Base-by-base conservation (phyloP, 2,797 vertebrate genomes). In the Rhadinocentrus ornatus region DNA sequence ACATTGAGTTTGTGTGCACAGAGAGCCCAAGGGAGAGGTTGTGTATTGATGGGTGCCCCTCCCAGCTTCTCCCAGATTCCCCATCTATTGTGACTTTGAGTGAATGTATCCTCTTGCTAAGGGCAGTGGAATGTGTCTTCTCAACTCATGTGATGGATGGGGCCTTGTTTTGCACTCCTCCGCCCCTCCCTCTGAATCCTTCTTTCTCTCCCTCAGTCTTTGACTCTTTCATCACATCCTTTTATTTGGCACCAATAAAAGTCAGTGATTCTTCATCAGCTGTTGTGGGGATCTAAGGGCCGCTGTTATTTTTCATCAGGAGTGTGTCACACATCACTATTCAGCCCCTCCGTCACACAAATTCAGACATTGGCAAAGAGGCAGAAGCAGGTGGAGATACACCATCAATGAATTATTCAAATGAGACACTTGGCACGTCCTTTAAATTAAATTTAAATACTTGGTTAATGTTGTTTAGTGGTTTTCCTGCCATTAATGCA, bases 131-230 rank as follows among this genome's bases (percentile, higher is more conserved):
- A 95, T 95, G 94, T 92, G 90, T 92, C 93, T 93, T 90, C 92
- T 92, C 93, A 88, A 87, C 89, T 91, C 69, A 52, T 85, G 93
- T 95, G 94, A 95, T 95, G 94, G 94, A 95, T 95, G 94, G 94
- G 93, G 92, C 91, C 94, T 95, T 95, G 94, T 95, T 94, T 92
- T 93, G 89, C 93, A 94, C 94, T 95, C 93, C 92, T 93, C 91
- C 64, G 93, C 91, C 92, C 93, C 94, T 93, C 94, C 94, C 93
- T 94, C 93, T 89, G 92, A 94, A 94, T 95, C 93, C 92, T 78
- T 92, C 92, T 91, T 93, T 95, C 93, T 94, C 92, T 93, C 84
- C 74, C 88, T 83, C 88, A 89, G 84, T 90, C 87, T 93, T 93
- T 93, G 91, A 92, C 92, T 89, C 94, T 94, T 95, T 95, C 91